Evolutionary conservation across 2,797 vertebrate genomes (phyloP).

Genomic region (Eospalax fontanierii): DNA sequence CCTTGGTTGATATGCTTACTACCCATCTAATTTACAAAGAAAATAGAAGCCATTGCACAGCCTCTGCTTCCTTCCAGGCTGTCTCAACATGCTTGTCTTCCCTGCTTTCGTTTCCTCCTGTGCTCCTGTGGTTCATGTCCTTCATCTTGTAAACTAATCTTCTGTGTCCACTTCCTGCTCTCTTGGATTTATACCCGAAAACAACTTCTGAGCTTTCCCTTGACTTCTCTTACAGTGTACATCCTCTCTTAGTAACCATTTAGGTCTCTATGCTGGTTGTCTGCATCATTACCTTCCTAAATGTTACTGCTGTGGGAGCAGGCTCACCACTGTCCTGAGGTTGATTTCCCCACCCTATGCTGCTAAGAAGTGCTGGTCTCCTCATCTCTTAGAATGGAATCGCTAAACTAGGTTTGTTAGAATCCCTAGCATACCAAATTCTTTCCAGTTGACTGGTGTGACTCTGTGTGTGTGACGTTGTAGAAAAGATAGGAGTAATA

Average conservation of each 20-base stretch:
- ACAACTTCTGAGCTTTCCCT: background rate
- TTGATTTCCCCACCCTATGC: background rate
- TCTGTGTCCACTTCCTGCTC: background rate
- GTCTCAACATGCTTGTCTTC: background rate
- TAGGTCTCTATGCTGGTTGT: background rate
- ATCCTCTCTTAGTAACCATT: conserved; percentile 18
- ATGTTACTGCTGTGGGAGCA: background rate
- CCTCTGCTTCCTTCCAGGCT: background rate
- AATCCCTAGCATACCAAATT: background rate
- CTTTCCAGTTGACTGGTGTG: background rate
- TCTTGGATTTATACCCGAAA: conserved; percentile 14
- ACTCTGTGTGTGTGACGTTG: background rate
- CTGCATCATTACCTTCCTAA: background rate
- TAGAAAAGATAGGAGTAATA: background rate
- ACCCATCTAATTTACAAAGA: conserved; percentile 20
- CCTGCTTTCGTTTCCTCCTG: background rate
- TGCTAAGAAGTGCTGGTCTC: background rate
- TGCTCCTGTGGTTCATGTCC: background rate
- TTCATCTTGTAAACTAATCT: background rate
- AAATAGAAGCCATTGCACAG: background rate
- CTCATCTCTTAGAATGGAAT: background rate
- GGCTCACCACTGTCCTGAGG: background rate
- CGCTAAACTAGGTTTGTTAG: background rate
- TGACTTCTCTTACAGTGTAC: background rate
- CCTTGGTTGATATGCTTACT: background rate